Evolutionary conservation across 2,888 invertebrate genomes (phyloP), one percentile per base, ranked within the genome.

Genomic region (Diarsia rubi): DNA sequence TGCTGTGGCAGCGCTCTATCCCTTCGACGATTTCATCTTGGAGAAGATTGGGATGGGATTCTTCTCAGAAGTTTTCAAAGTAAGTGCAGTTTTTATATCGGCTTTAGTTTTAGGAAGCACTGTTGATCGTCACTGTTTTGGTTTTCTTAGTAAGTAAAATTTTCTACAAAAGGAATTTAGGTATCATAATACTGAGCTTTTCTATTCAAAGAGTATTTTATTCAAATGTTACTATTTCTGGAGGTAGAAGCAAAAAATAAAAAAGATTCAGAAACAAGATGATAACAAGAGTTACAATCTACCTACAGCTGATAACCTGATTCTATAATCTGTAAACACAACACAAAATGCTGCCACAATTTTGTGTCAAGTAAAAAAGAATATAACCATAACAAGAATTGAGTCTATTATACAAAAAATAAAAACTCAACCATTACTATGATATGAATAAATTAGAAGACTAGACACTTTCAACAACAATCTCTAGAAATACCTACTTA

Each of bases 41-140:
- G 99, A 99, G 95, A 98, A 98, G 96, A 98, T 99, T 90, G 99
- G 99, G 66, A 97, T 98, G 69, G 99, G 99, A 83, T 99, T 99
- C 97, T 99, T 99, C 97, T 99, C 99, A 8, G 99, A 99, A 97
- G 99, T 99, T 82, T 99, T 98, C 96, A 99, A 99, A 98, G 99
- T 99, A 97, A 97, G 97, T 95, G 57, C 69, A 72, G 5, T 12
- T 57, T 54, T 27, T 11, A 21, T 59, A 64, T 0, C 5, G 0
- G 1, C 42, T 62, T 1, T n/a, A 21, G 11, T 21, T 59, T 45
- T 42, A 45, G 1, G n/a, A 57, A 24, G 44, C 9, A 0, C 37
- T 65, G 14, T 37, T 66, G 11, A 62, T 69, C 60, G 11, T 52
- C 37, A 59, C 9, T 52, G 9, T 52, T 54, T 21, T 54, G 5